Conservation (phyloP, 2,888 invertebrate species). For the Lepidonotus clava region DNA sequence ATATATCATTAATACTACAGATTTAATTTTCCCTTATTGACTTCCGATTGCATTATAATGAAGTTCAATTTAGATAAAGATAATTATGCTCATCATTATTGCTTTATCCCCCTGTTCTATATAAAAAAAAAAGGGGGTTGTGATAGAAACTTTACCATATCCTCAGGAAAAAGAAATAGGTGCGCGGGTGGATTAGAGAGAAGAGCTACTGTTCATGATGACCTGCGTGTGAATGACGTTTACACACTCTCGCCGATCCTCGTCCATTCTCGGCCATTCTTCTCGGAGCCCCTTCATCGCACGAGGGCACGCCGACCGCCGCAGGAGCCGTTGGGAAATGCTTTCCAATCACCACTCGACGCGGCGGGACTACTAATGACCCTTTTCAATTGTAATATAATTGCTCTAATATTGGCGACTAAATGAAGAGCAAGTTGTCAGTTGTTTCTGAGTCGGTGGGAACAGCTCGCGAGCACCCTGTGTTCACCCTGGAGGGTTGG, state of each 20-base stretch:
- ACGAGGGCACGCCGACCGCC: background rate
- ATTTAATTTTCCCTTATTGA: no score
- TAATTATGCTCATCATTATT: no score
- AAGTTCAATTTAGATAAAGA: no score
- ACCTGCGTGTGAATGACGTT: slow-evolving; percentile 2
- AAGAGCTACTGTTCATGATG: background rate
- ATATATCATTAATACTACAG: no score
- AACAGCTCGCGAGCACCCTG: background rate
- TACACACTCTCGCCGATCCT: background rate
- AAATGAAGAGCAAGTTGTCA: slow-evolving; percentile 47
- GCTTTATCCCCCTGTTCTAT: no score
- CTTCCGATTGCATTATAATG: no score
- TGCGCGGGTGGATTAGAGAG: background rate
- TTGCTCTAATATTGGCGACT: slow-evolving; percentile 51
- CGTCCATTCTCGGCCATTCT: slow-evolving; percentile 12
- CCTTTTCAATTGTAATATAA: slow-evolving; percentile 51
- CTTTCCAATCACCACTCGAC: slow-evolving; percentile 45
- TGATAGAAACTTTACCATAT: no score
- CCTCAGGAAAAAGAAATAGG: background rate
- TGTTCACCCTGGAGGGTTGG: background rate
- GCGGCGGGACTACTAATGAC: slow-evolving; percentile 30
- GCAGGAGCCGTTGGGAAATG: slow-evolving; percentile 18
- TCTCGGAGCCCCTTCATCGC: background rate
- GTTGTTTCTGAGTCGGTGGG: background rate
- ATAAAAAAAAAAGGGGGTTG: no score